phyloP scores from a whole-genome alignment of 2,797 vertebrate genomes.

The Staurois parvus region DNA sequence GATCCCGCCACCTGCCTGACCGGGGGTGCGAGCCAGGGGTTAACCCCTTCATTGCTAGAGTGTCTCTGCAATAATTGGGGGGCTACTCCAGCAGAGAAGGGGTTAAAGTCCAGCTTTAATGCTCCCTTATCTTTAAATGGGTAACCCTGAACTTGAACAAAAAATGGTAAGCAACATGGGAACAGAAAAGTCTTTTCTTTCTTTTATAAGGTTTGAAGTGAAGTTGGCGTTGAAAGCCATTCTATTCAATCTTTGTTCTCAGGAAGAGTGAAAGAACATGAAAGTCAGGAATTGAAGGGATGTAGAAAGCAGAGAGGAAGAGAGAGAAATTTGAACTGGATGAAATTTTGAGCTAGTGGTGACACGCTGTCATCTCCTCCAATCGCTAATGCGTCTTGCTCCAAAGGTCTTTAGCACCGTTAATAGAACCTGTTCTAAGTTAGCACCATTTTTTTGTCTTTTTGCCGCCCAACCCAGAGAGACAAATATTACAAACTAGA shows the following conservation, averaged over 20 bases:
- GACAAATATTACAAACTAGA: slow-evolving; percentile 76
- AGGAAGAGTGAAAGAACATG: slow-evolving; percentile 10
- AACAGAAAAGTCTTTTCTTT: slow-evolving; percentile 49
- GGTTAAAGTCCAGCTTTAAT: slow-evolving; percentile 62
- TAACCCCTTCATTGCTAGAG: slow-evolving; percentile 60
- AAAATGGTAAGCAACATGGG: slow-evolving; percentile 63
- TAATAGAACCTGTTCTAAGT: slow-evolving; percentile 85
- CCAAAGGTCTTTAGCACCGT: slow-evolving; percentile 87
- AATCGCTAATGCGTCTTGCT: slow-evolving; percentile 64
- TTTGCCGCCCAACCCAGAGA: slow-evolving; percentile 74
- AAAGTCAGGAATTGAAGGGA: slow-evolving; percentile 13
- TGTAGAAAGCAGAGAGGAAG: slow-evolving; percentile 65
- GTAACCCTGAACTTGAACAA: slow-evolving; percentile 57
- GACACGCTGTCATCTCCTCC: slow-evolving; percentile 46
- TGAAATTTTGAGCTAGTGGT: slow-evolving; percentile 52
- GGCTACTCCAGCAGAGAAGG: slow-evolving; percentile 61
- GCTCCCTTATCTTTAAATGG: slow-evolving; percentile 44
- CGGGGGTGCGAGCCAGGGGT: slow-evolving; percentile 41
- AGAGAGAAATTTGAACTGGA: slow-evolving; percentile 68
- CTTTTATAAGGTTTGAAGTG: no score
- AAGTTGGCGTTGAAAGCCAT: slow-evolving; percentile 22
- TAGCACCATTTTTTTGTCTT: slow-evolving; percentile 82
- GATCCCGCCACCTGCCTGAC: slow-evolving; percentile 39
- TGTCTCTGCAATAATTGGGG: slow-evolving; percentile 25
- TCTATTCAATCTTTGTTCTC: slow-evolving; percentile 45